Base-by-base conservation (phyloP, 2,888 invertebrate species). In the Leptinotarsa tumamoca region DNA sequence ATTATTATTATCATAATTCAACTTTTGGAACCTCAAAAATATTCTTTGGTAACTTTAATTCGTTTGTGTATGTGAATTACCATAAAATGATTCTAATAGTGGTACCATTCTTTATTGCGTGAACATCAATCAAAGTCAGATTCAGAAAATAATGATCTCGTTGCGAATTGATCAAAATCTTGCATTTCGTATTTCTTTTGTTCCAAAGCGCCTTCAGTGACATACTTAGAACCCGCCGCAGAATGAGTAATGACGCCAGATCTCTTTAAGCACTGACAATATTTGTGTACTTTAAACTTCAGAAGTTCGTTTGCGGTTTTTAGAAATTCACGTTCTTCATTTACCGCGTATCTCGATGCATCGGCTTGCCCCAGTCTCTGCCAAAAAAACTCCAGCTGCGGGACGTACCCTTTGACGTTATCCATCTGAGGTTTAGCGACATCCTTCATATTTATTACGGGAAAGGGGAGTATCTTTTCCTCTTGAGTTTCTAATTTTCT, bases 401-500 rank as follows among this genome's bases (percentile, higher is more conserved):
- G 72, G 7, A 79, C 72, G 56, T 82, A 76, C 54, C 80, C 80
- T 43, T 68, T n/a, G 14, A 75, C 66, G 7, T 75, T 69, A 10
- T 75, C 72, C 4, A 74, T 52, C 15, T 77, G 75, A 0, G 27
- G 52, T 33, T 69, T 75, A 10, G 71, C 54, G 49, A 75, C 70
- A 51, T 79, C 78, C 23, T 66, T 75, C 13, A 74, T 18, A 21
- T 72, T 70, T 21, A 74, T 77, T 4, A 72, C 71, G 13, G 85
- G 86, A 81, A 87, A 87, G 4, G 89, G 88, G 49, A 89, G 78
- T 63, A 90, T 86, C 82, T 91, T 90, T 81, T 93, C 93, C 0
- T 90, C 89, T 67, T 91, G 89, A 0, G 92, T 92, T 84, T 95
- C 94, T 76, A 93, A 91, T 84, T 93, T 93, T 68, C 90, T 88